These are phyloP conservation scores for Crax fasciolata DNA, from an alignment of 2,797 vertebrate genomes.

Conservation along the genomic window DNA sequence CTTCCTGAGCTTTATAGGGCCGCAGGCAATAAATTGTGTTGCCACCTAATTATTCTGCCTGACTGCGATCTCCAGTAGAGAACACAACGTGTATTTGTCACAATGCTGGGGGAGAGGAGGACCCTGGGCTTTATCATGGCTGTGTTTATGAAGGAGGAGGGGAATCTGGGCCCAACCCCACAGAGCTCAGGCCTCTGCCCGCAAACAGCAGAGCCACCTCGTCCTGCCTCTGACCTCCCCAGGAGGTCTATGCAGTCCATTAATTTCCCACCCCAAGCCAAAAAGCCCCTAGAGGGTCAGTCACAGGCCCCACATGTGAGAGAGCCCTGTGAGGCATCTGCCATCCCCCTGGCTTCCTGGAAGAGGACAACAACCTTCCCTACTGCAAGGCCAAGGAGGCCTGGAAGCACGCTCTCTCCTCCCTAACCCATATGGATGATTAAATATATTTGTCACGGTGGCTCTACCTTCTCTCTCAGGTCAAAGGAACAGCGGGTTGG, in stretches of 20 bases:
- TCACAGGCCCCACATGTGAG: fast-evolving
- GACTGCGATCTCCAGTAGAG: slow-evolving; percentile 64
- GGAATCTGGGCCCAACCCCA: not conserved
- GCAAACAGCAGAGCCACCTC: not conserved
- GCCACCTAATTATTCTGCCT: slow-evolving; percentile 76
- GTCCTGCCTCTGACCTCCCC: not conserved
- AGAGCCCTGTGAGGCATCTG: fast-evolving
- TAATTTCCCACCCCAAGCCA: not conserved
- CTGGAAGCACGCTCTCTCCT: not conserved
- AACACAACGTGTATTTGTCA: slow-evolving; percentile 52
- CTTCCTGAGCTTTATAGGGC: slow-evolving; percentile 74
- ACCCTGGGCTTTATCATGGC: not conserved
- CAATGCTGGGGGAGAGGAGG: not conserved
- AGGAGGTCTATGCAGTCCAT: not conserved
- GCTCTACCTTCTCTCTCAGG: not conserved
- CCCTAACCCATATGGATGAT: not conserved
- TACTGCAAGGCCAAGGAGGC: not conserved
- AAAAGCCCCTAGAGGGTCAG: not conserved
- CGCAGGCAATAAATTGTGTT: slow-evolving; percentile 71
- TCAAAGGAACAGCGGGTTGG: not conserved
- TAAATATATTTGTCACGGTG: not conserved
- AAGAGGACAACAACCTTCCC: not conserved
- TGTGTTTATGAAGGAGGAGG: not conserved
- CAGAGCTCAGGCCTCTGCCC: not conserved
- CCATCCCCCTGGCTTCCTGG: not conserved